A percentile compares a stretch with the other conserved stretches of the same genome.
Conservation (phyloP, 2,888 invertebrate species). For the Chrysolina oricalcia region DNA sequence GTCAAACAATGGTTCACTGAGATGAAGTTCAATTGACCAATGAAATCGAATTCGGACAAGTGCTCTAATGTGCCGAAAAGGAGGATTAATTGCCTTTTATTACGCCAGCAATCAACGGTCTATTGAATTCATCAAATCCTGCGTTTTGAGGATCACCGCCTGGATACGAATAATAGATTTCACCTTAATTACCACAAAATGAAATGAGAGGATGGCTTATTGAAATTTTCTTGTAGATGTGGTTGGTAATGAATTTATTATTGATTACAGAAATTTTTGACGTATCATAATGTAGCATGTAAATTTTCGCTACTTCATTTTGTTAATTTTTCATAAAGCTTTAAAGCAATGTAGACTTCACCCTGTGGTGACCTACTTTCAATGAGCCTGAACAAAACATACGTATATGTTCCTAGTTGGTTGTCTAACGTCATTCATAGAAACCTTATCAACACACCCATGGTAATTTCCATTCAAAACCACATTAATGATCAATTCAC, state of each 20-base stretch:
- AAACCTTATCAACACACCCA: too few relatives aligned
- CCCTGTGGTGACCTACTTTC: too few relatives aligned
- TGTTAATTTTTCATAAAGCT: too few relatives aligned
- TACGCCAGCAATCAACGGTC: conserved; percentile 12
- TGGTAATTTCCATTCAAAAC: too few relatives aligned
- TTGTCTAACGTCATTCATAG: too few relatives aligned
- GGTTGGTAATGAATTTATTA: background rate
- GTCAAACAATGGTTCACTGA: background rate
- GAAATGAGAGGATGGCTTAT: background rate
- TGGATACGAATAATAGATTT: conserved; percentile 11
- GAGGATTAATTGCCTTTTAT: conserved; percentile 8
- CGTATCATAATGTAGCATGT: too few relatives aligned
- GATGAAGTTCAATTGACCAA: background rate
- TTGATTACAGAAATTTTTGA: too few relatives aligned
- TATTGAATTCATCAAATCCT: conserved; percentile 11
- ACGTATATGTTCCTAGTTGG: too few relatives aligned
- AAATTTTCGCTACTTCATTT: too few relatives aligned
- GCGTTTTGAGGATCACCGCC: conserved; percentile 1
- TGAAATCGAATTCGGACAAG: background rate
- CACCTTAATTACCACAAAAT: background rate
- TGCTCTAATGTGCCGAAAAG: conserved; percentile 9
- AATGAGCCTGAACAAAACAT: too few relatives aligned
- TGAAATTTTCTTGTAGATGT: background rate
- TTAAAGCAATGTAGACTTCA: too few relatives aligned
- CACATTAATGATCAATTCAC: too few relatives aligned